A percentile compares a stretch with the other conserved stretches of the same genome.
Conservation (phyloP, 2,113 vertebrate genomes). For the Colius striatus region DNA sequence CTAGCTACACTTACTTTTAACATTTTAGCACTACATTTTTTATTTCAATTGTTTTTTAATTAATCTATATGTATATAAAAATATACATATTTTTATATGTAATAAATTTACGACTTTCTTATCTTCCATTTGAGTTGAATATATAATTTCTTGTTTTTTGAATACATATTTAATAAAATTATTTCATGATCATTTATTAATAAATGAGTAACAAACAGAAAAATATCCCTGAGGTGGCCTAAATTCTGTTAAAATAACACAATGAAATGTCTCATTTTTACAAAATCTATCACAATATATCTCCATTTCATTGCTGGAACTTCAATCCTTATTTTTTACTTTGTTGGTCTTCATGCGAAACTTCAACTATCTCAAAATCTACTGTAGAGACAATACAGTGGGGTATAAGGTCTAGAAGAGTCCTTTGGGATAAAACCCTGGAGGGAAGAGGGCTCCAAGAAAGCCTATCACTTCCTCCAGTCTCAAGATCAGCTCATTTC, state of each 20-base stretch:
- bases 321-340: neutral
- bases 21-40: neutral
- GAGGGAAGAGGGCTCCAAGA: neutral
- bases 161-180: neutral
- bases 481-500: neutral
- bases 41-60: neutral
- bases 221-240: neutral
- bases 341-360: neutral
- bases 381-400: neutral
- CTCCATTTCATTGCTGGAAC: neutral
- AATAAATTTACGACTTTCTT: neutral
- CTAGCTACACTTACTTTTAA: neutral
- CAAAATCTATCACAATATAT: neutral
- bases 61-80: neutral
- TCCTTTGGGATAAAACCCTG: neutral
- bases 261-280: neutral
- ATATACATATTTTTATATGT: neutral
- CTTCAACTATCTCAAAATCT: neutral
- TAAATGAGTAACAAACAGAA: neutral
- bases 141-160: neutral
- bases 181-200: neutral
- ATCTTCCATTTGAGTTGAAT: neutral
- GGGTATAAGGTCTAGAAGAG: neutral
- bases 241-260: neutral
- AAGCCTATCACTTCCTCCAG: neutral